Conservation (phyloP, 2,888 invertebrate genomes). For the Cordilura impudica region DNA sequence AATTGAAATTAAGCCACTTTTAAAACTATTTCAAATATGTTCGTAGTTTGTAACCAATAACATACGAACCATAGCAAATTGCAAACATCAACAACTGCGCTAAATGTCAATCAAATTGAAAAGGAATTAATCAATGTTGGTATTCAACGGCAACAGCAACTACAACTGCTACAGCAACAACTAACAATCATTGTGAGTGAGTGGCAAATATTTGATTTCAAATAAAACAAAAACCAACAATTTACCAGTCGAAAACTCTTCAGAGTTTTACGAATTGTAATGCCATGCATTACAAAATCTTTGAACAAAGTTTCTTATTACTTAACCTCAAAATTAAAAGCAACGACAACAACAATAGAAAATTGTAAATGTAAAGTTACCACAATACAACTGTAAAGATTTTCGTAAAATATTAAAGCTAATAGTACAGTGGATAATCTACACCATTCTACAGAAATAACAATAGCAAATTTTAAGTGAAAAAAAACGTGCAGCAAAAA, state of each 20-base stretch:
- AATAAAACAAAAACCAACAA: conserved; percentile 3
- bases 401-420: background rate
- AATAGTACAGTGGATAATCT: background rate
- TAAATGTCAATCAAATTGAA: conserved; percentile 59
- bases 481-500: background rate
- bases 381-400: conserved; percentile 26
- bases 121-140: conserved; percentile 44
- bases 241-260: conserved; percentile 15
- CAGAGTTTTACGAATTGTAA: conserved; percentile 41
- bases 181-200: conserved; percentile 31
- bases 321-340: conserved; percentile 54
- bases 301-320: conserved; percentile 54
- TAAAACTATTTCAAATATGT: conserved; percentile 20
- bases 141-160: background rate
- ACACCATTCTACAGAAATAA: background rate
- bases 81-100: conserved; percentile 32
- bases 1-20: background rate
- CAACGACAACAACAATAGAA: conserved; percentile 15
- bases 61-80: conserved; percentile 41
- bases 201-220: conserved; percentile 37
- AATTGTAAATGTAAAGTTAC: background rate
- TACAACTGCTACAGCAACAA: background rate
- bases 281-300: conserved; percentile 43
- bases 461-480: background rate
- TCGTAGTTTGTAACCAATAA: conserved; percentile 46